These are phyloP conservation scores for Pseudopipra pipra DNA, from an alignment of 2,113 vertebrate genomes.

Conservation along the genomic window DNA sequence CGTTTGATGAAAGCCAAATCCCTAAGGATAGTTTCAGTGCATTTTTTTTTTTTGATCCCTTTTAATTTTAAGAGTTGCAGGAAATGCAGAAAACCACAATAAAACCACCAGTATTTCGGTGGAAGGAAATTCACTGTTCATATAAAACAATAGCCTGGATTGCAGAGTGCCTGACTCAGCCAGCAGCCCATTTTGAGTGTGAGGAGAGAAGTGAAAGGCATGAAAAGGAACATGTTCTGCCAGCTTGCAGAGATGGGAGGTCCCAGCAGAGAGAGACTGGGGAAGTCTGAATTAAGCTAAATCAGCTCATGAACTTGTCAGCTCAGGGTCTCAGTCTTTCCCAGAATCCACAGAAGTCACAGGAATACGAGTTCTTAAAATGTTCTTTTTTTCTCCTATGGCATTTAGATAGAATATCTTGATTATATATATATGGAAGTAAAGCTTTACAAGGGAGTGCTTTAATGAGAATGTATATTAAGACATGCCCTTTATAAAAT, in stretches of 20 bases:
- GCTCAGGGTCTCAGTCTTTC: background rate
- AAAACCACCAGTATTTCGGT: background rate
- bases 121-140: background rate
- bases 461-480: background rate
- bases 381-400: background rate
- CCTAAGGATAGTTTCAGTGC: background rate
- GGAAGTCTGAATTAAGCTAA: background rate
- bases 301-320: background rate
- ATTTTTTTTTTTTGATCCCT: background rate
- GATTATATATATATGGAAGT: background rate
- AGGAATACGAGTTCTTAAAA: background rate
- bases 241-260: background rate
- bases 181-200: background rate
- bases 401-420: background rate
- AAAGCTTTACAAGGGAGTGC: background rate
- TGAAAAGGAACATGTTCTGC: background rate
- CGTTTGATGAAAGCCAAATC: background rate
- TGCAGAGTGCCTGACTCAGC: background rate
- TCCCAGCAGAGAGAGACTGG: background rate
- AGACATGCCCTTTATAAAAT: background rate
- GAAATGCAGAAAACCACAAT: background rate
- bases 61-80: background rate
- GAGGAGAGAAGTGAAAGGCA: background rate
- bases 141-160: background rate
- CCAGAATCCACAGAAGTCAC: background rate